Evolutionary conservation across 2,888 invertebrate genomes (phyloP).

Genomic region (Caenorhabditis macrosperma): DNA sequence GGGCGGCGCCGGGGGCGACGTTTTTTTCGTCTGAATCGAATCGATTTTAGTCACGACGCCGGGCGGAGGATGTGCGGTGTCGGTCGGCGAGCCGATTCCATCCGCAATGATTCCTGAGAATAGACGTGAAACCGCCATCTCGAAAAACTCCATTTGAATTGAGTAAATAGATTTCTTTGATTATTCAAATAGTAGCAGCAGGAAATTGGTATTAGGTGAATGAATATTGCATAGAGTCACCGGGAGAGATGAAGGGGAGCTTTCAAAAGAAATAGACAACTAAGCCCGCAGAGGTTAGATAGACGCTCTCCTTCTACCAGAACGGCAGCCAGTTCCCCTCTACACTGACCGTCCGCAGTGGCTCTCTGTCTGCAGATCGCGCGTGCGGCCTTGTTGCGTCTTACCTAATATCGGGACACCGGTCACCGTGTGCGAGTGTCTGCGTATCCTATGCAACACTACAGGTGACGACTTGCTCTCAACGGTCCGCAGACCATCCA

Average conservation of each 20-base stretch:
- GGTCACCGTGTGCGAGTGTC: slow-evolving; percentile 48
- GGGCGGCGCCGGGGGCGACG: slow-evolving; percentile 9
- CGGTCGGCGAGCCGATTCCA: slow-evolving; percentile 65
- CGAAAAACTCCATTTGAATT: slow-evolving; percentile 9
- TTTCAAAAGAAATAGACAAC: too few species aligned
- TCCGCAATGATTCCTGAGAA: slow-evolving; percentile 52
- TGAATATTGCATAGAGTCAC: neutral
- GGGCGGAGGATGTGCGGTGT: slow-evolving; percentile 61
- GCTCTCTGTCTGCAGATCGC: neutral
- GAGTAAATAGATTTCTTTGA: too few species aligned
- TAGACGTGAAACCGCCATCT: neutral
- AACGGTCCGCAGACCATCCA: slow-evolving; percentile 38
- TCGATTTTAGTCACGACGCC: slow-evolving; percentile 67
- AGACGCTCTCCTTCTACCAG: too few species aligned
- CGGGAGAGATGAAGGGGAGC: neutral
- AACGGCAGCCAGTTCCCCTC: too few species aligned
- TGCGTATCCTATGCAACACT: slow-evolving; percentile 51
- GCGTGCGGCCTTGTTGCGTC: neutral
- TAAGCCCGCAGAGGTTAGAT: too few species aligned
- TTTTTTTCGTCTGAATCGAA: slow-evolving; percentile 53
- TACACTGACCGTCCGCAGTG: too few species aligned
- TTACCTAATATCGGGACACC: slow-evolving; percentile 36
- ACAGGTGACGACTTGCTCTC: slow-evolving; percentile 44
- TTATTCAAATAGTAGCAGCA: neutral
- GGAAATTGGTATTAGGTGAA: too few species aligned